A percentile compares a stretch with the other conserved stretches of the same genome.
These are phyloP conservation scores for Brachyopa scutellaris DNA, from an alignment of 2,888 invertebrate genomes.

Conservation along the genomic window DNA sequence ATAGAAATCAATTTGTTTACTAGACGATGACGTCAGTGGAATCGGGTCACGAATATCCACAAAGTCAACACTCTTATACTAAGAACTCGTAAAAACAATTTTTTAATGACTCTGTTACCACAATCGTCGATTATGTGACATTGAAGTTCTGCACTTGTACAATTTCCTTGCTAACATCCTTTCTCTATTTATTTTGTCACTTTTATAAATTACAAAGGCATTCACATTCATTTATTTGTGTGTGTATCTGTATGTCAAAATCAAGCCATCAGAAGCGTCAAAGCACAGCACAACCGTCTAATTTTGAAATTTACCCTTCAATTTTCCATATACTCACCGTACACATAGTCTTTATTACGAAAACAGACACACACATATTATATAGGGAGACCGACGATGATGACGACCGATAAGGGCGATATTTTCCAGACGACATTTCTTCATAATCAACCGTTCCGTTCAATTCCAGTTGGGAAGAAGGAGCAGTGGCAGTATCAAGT, in stretches of 20 bases:
- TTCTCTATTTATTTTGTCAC: background rate
- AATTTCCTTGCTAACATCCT: no score
- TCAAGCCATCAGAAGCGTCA: background rate
- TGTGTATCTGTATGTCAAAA: no score
- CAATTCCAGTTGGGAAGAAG: background rate
- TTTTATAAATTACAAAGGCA: background rate
- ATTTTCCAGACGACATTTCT: slow-evolving; percentile 41
- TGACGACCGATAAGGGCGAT: slow-evolving; percentile 1
- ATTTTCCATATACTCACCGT: background rate
- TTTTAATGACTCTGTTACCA: slow-evolving; percentile 41
- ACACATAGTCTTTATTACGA: slow-evolving; percentile 15
- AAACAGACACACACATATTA: no score
- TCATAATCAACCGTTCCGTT: slow-evolving; percentile 43
- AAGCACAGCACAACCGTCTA: slow-evolving; percentile 7
- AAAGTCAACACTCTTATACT: background rate
- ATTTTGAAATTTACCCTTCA: slow-evolving; percentile 38
- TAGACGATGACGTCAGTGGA: background rate
- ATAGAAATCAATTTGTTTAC: slow-evolving; percentile 15
- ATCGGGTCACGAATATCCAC: background rate
- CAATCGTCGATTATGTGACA: slow-evolving; percentile 36
- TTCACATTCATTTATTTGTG: background rate
- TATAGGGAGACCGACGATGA: no score
- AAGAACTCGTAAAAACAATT: background rate
- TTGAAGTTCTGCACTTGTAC: no score
- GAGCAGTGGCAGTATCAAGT: no score